Evolutionary conservation across 2,888 invertebrate species (phyloP).

Genomic region (Chloroclystis v-ata): DNA sequence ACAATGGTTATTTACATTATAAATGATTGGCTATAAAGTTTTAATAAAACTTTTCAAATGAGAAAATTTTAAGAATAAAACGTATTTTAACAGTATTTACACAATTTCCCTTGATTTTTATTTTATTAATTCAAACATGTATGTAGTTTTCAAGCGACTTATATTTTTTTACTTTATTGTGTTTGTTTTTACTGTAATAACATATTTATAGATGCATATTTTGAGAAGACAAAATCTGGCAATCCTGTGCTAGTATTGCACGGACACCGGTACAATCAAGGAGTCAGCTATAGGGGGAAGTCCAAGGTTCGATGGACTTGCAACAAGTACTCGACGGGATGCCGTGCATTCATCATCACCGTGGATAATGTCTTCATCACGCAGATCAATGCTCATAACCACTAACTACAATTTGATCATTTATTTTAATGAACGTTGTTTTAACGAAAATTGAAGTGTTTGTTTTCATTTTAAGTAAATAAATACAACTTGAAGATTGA

Average conservation of each 20-base stretch:
- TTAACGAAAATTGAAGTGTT: no score
- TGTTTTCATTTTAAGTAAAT: no score
- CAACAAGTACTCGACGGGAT: conserved; percentile 11
- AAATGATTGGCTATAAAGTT: no score
- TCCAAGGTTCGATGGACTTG: conserved; percentile 12
- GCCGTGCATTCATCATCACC: conserved; percentile 8
- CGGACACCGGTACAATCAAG: conserved; percentile 7
- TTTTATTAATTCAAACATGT: no score
- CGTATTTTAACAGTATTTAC: no score
- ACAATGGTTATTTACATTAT: no score
- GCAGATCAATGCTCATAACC: conserved; percentile 5
- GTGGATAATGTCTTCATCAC: not conserved
- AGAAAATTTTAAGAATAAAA: no score
- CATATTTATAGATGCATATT: conserved; percentile 6
- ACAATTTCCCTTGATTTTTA: no score
- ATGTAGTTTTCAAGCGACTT: no score
- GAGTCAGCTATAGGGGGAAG: not conserved
- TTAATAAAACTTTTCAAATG: no score
- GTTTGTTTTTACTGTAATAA: not conserved
- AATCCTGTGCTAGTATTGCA: conserved; percentile 10
- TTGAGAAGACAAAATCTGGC: conserved; percentile 3
- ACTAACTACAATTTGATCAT: not conserved
- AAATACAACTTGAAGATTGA: no score
- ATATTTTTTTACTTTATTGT: not conserved
- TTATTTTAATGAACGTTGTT: no score